phyloP scores from a whole-genome alignment of 2,113 vertebrate genomes.

The Nycticryphes semicollaris region DNA sequence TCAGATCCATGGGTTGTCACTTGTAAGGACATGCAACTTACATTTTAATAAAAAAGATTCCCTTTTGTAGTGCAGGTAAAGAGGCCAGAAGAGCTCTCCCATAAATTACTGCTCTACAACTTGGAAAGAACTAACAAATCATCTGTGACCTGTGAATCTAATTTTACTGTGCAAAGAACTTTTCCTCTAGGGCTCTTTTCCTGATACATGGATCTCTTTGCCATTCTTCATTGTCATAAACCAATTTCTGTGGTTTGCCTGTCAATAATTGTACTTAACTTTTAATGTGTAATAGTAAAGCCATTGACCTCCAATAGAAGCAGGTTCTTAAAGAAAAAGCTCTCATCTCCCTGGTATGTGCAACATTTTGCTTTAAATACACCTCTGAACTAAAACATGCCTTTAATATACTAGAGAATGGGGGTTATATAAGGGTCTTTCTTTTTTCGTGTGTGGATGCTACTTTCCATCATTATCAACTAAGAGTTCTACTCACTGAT shows the following conservation, averaged over 20 bases:
- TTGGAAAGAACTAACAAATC: conserved; percentile 22
- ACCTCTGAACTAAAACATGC: background rate
- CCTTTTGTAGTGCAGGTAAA: background rate
- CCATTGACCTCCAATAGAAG: background rate
- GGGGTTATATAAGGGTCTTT: background rate
- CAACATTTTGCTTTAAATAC: background rate
- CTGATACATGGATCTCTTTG: background rate
- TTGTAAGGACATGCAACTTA: background rate
- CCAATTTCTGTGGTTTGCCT: background rate
- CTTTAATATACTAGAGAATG: background rate
- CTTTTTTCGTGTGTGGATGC: background rate
- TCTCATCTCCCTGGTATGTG: background rate
- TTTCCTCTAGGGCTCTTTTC: background rate
- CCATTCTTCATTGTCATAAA: conserved; percentile 11
- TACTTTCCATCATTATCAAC: background rate
- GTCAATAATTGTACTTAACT: conserved; percentile 13
- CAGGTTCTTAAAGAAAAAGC: background rate
- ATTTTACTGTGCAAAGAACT: conserved; percentile 33
- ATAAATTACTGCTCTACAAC: background rate
- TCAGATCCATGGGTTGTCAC: background rate
- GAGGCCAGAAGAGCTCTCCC: background rate
- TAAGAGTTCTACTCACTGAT: background rate
- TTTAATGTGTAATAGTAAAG: background rate
- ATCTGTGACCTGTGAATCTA: conserved; percentile 25
- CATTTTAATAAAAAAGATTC: background rate